These are phyloP conservation scores for Falcunculus frontatus DNA, from an alignment of 2,113 vertebrate species.

Conservation along the genomic window DNA sequence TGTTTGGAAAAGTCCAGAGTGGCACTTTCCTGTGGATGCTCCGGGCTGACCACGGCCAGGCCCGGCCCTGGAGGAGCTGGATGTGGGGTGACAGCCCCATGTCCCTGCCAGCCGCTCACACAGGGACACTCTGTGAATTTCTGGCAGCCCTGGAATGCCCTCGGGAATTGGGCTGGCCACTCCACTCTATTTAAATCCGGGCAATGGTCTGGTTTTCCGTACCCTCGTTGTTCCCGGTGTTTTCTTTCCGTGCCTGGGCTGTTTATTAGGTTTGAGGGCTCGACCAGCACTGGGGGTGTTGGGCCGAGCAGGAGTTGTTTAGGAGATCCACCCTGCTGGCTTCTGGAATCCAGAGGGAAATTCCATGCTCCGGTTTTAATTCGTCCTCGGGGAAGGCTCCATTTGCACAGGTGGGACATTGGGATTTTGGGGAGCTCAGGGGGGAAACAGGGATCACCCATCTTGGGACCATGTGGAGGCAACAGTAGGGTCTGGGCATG, in stretches of 20 bases:
- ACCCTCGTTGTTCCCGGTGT: neutral
- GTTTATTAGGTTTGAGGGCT: conserved; percentile 23
- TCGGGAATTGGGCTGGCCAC: neutral
- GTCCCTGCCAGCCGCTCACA: neutral
- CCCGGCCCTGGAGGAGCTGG: neutral
- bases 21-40: neutral
- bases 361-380: neutral
- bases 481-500: neutral
- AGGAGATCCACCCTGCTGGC: neutral
- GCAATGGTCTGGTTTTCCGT: neutral
- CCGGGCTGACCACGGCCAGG: neutral
- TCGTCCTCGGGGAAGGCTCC: neutral
- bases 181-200: neutral
- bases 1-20: neutral
- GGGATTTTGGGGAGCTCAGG: neutral
- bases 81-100: neutral
- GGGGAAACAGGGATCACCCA: neutral
- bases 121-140: conserved; percentile 11
- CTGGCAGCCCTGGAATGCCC: neutral
- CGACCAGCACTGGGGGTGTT: neutral
- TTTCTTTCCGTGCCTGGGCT: conserved; percentile 27
- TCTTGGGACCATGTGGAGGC: neutral
- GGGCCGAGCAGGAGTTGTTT: neutral
- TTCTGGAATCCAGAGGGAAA: neutral
- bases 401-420: accelerated